Evolutionary conservation across 2,888 invertebrate genomes (phyloP), one percentile per base, ranked within the genome.

Genomic region (Agrenia bidenticulata): DNA sequence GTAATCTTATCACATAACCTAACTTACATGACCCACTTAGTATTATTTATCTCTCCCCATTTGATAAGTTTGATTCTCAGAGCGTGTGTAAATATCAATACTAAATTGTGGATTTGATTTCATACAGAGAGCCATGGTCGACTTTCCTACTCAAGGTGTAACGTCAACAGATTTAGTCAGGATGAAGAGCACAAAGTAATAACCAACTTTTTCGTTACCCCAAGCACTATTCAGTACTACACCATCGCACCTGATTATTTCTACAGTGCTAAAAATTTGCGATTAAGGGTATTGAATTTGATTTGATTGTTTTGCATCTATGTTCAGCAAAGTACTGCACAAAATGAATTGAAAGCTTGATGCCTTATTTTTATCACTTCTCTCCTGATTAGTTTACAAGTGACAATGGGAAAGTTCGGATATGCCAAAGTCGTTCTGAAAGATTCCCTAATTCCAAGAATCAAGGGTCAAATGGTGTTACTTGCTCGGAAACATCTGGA

Each of bases 161-260:
- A 75, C 41, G 39, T 63, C n/a, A 56, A 62, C n/a, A 27, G 23
- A 1, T 70, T 67, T 27, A 62, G 62, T 5, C 73, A 73, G 66
- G 60, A 58, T 11, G 24, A 70, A 4, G 75, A 75, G 23, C 64
- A 73, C n/a, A 54, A 56, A 24, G 32, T 57, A 2, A 62, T 42
- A 13, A 63, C 54, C 0, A 45, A 63, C 37, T 41, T 73, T 39
- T 75, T 51, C 45, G 13, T 76, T 9, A 51, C 54, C 13, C 71
- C 77, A 2, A 64, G 64, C 9, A 68, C 65, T 1, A 67, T 73
- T 17, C 64, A 72, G 27, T 77, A 73, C 63, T 76, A 66, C 64
- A 72, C 66, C 61, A 70, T 77, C 19, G 63, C 72, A 9, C 71
- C 77, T 9, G 72, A 76, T 32, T 66, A 70, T 32, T 77, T 76